phyloP scores from a whole-genome alignment of 2,888 invertebrate species.

The Tinea semifulvella region DNA sequence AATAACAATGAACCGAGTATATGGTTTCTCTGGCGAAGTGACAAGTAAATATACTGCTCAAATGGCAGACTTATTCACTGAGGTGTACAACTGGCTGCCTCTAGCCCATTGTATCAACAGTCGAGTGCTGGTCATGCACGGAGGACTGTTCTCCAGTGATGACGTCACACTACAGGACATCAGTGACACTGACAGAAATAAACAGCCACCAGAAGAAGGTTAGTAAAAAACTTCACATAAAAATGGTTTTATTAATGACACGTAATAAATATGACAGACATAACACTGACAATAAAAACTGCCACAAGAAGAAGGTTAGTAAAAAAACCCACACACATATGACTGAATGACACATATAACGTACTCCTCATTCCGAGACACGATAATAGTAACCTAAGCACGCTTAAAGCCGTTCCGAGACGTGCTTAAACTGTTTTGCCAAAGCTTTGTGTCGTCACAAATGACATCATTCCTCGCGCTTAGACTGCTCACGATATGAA shows the following conservation, averaged over 20 bases:
- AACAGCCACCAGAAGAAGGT: conserved; percentile 97
- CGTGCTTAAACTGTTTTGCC: no score
- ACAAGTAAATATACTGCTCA: conserved; percentile 93
- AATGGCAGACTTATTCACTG: conserved; percentile 98
- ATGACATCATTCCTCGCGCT: no score
- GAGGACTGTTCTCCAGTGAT: conserved; percentile 95
- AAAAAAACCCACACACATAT: no score
- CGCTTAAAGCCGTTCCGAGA: no score
- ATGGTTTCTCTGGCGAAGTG: conserved; percentile 99
- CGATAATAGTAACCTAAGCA: no score
- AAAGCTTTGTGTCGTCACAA: no score
- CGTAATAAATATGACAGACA: conserved; percentile 91
- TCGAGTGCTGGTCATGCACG: conserved; percentile 90
- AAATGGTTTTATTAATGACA: no score
- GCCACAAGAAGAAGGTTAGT: conserved; percentile 91
- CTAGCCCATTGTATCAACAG: conserved; percentile 94
- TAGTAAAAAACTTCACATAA: no score
- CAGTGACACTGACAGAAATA: conserved; percentile 85
- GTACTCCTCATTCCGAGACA: no score
- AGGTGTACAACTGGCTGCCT: conserved; percentile 98
- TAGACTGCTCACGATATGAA: no score
- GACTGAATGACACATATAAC: no score
- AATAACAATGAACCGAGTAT: conserved; percentile 98
- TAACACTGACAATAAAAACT: conserved; percentile 92
- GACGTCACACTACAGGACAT: conserved; percentile 94